Percentiles rank a stretch among this genome's conserved stretches.
Evolutionary conservation across 1,140 invertebrate species (phyloP).

Genomic region (Matsumurasca onukii): DNA sequence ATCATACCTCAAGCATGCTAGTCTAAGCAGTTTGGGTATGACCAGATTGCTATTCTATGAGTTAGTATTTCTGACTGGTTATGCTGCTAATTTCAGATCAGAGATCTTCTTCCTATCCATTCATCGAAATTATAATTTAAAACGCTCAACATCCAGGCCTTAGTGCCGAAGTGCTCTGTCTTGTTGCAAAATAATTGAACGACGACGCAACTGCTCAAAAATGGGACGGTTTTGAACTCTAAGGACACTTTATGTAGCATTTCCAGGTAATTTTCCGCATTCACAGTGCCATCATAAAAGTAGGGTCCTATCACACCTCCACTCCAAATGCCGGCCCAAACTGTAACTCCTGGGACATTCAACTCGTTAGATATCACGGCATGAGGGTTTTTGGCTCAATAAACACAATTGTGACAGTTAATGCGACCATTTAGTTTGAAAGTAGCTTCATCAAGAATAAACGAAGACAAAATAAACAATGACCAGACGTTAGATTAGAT

Average conservation of each 20-base stretch:
- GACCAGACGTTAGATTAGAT: too few species aligned
- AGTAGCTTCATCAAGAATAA: too few species aligned
- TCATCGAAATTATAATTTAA: constrained; percentile 7
- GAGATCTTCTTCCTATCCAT: constrained; percentile 20
- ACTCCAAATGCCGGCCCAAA: too few species aligned
- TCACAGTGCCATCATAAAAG: constrained; percentile 15
- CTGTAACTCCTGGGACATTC: constrained; percentile 17
- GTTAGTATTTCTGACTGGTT: too few species aligned
- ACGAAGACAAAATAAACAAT: too few species aligned
- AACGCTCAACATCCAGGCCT: neutral
- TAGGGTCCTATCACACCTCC: constrained; percentile 10
- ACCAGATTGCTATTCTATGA: too few species aligned
- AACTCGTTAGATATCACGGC: constrained; percentile 11
- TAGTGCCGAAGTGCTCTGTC: constrained; percentile 13
- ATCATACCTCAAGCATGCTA: too few species aligned
- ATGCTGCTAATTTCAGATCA: too few species aligned
- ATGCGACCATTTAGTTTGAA: constrained; percentile 29
- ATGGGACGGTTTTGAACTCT: neutral
- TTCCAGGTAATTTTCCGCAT: constrained; percentile 23
- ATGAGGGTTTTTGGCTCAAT: constrained; percentile 16
- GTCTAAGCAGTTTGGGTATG: too few species aligned
- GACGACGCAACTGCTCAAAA: neutral
- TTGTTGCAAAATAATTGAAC: constrained; percentile 19
- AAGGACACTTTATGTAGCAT: neutral
- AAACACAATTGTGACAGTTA: constrained; percentile 31